Evolutionary conservation across 2,797 vertebrate genomes (phyloP), one percentile per base, ranked within the genome.

Genomic region (Eutrigla gurnardus): DNA sequence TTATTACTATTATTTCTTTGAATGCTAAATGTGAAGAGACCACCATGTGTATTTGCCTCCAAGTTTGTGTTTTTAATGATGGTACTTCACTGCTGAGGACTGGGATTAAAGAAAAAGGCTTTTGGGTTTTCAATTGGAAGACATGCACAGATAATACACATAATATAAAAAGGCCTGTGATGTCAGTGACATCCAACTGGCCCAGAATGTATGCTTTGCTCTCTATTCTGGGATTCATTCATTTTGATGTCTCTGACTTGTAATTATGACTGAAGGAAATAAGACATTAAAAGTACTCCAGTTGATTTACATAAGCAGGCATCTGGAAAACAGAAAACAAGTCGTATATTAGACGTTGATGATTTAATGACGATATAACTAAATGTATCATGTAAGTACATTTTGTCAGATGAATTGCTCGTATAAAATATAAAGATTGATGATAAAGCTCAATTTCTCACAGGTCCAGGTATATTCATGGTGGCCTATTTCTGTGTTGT

Each of bases 361-460:
- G 52, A 35, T 36, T 4, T 55, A 33, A 75, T 55, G 18, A 60
- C 5, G 33, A 78, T 52, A 57, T 25, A 61, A 11, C 17, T 46
- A 67, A 70, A 52, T 49, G n/a, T 52, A 32, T 65, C 17, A 32
- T 13, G 62, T 67, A 2, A 42, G 17, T 36, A 46, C 33, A 47
- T 50, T 33, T 18, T 65, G 25, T 71, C 45, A 35, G 54, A 54
- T 57, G 57, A 25, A 59, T 45, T 64, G 62, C 60, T 54, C 2
- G 57, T 54, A 53, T 65, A 55, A 73, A 80, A 67, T 73, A 62
- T 47, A 69, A 88, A 79, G 74, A 79, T 25, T 82, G 81, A 83
- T 90, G 86, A 92, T 81, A 82, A 86, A 87, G 86, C 83, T 47
- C 68, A 9, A 64, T 39, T 73, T 90, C 84, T 89, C 83, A 0